Base-by-base conservation (phyloP, 2,113 vertebrate genomes). In the Passer montanus region DNA sequence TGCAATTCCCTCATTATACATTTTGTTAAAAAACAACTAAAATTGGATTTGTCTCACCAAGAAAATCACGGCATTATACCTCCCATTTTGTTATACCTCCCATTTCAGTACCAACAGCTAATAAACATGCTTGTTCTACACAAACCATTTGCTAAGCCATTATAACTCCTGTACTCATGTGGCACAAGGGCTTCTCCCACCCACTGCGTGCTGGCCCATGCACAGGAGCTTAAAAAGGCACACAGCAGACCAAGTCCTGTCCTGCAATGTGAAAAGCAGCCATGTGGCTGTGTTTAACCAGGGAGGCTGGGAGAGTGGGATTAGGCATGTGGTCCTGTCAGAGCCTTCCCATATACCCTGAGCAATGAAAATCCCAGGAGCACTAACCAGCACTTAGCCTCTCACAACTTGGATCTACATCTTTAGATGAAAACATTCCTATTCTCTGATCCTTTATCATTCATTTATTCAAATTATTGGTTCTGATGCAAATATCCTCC, bases 151-250 rank as follows among this genome's bases (percentile, higher is more conserved):
- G 18, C 50, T 78, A 63, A 84, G 2, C 43, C 30, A 5, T 8
- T 55, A 39, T 13, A 59, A 66, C 23, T 18, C 6, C 30, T 28
- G 28, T 8, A 41, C 12, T 41, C 0, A 0, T 8, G 23, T 17
- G 10, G 19, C 60, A 80, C 44, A 58, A 46, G 18, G 41, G 37
- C 50, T 86, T 47, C 39, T 77, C 58, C 52, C 73, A 89, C 18
- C 13, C 35, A 16, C 18, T 4, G 5, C 2, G 2, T 16, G 33
- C 33, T 39, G n/a, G 50, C 17, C 66, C 50, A 41, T 17, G 20
- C 55, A 41, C 4, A 7, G 1, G 4, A 80, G 31, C 28, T 88
- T 66, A 55, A 37, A 43, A 80, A 88, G 55, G n/a, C 37, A 21
- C 68, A 41, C 18, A 74, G 68, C 66, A 79, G 22, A 37, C 58